A percentile compares a stretch with the other conserved stretches of the same genome.
phyloP scores from a whole-genome alignment of 2,888 invertebrate genomes.

The Julus scanicus region DNA sequence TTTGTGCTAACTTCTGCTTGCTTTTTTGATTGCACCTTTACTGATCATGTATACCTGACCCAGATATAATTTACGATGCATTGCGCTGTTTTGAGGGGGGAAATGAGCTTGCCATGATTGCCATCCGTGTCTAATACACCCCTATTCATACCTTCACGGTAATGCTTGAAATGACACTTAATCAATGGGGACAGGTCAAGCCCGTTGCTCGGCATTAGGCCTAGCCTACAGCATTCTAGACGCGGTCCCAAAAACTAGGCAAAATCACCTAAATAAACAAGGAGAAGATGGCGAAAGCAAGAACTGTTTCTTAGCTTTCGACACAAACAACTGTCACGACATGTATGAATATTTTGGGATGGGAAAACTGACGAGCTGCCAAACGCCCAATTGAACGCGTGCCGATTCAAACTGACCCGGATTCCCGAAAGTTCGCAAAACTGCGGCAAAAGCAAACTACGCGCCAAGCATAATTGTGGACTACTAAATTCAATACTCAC shows the following conservation, averaged over 20 bases:
- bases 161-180: slow-evolving; percentile 1
- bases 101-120: neutral
- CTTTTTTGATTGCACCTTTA: neutral
- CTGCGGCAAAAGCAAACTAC: neutral
- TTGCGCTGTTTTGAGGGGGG: neutral
- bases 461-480: neutral
- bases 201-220: neutral
- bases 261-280: neutral
- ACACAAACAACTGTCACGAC: neutral
- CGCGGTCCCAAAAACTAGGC: neutral
- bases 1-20: neutral
- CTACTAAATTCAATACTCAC: neutral
- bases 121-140: neutral
- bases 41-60: neutral
- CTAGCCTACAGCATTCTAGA: neutral
- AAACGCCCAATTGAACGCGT: neutral
- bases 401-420: neutral
- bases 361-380: neutral
- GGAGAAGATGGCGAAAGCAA: neutral
- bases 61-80: neutral
- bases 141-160: neutral
- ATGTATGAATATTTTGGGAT: neutral
- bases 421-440: neutral
- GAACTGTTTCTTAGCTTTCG: neutral
- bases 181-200: slow-evolving; percentile 22